Base-by-base conservation (phyloP, 2,113 vertebrate species). In the Coturnix japonica region DNA sequence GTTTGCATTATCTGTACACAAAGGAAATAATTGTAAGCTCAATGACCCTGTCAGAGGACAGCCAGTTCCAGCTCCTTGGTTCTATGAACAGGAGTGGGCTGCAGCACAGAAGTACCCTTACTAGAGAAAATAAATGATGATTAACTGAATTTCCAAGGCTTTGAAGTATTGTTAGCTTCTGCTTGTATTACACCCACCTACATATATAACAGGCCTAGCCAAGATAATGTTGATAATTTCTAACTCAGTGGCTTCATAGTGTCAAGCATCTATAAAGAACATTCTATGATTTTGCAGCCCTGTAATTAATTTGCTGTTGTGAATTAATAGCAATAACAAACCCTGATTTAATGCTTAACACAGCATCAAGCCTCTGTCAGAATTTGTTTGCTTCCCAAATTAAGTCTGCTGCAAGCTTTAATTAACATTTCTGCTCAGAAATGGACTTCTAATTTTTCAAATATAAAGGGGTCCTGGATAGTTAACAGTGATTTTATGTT, bases 111-210 rank as follows among this genome's bases (percentile, higher is more conserved):
- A 2, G 19, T 49, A 72, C 30, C 3, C 8, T 43, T 72, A 22
- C 13, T 33, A 33, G 9, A 66, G 64, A 82, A 87, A 61, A 56
- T 46, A 56, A 81, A 16, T 1, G 3, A 61, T 61, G 26, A 61
- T 72, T 82, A 85, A 76, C 35, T 85, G 41, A 82, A 65, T 54
- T 87, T 85, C 30, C 37, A 59, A 72, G 39, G 5, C n/a, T 87
- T 80, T 85, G 8, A 70, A 65, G 30, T 61, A 65, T 25, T 57
- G 71, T 56, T 11, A 39, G 72, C 23, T 81, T 30, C 49, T 87
- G 2, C 66, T 89, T 79, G 31, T 2, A 1, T 19, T 87, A 26
- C 18, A 72, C 57, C 28, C n/a, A 79, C 63, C 63, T 60, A 76
- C 54, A 18, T 69, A 44, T 30, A 17, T 49, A 53, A 67, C 47